Conservation (phyloP, 1,140 invertebrate species). For the Ceratosolen solmsi region DNA sequence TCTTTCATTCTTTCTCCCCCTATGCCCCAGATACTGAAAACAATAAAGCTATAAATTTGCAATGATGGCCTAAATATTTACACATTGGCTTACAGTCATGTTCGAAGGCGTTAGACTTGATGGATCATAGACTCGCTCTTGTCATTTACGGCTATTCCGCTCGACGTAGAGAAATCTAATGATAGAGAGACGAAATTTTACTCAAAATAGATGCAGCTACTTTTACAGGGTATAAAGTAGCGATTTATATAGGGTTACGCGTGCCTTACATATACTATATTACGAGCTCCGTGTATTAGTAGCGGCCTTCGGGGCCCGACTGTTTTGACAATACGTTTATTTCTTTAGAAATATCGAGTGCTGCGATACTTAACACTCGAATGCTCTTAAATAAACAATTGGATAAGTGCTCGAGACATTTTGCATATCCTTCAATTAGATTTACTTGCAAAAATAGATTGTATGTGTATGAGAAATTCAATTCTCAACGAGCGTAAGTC, state of each 20-base stretch:
- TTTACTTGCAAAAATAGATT: no score
- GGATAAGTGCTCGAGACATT: no score
- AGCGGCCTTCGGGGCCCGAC: background rate
- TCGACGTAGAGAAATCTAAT: background rate
- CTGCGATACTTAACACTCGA: background rate
- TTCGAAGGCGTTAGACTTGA: background rate
- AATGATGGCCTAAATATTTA: background rate
- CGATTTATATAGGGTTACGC: constrained; percentile 12
- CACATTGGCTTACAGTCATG: background rate
- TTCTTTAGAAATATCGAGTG: background rate
- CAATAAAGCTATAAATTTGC: background rate
- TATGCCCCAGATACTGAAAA: no score
- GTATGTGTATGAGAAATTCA: no score
- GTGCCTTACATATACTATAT: background rate
- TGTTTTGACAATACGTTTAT: background rate
- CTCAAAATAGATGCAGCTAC: constrained; percentile 20
- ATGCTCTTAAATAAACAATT: background rate
- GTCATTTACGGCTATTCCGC: background rate
- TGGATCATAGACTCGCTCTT: background rate
- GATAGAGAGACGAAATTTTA: constrained; percentile 15
- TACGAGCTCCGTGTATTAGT: background rate
- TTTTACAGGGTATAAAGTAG: constrained; percentile 4
- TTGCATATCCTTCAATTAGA: no score
- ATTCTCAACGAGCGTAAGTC: no score
- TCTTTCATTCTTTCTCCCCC: no score